phyloP scores from a whole-genome alignment of 2,797 vertebrate species.

The Fistularia commersonii region DNA sequence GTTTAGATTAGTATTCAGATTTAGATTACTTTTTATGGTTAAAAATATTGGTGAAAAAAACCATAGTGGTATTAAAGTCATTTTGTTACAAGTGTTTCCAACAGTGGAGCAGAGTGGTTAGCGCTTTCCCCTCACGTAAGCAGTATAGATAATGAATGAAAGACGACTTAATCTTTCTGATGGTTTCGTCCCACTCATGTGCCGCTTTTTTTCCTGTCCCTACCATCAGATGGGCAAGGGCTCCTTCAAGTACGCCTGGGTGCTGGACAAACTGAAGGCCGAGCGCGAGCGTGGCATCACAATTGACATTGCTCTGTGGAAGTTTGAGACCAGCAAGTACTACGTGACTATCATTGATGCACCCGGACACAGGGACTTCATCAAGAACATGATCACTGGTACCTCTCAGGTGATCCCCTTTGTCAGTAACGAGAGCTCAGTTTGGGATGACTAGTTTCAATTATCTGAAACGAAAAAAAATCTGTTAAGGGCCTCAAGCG shows the following conservation, averaged over 20 bases:
- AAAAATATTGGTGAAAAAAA: too few relatives aligned
- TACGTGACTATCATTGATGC: conserved; percentile 82
- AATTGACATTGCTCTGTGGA: conserved; percentile 83
- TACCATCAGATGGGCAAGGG: conserved; percentile 78
- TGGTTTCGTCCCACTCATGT: too few relatives aligned
- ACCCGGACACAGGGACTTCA: conserved; percentile 81
- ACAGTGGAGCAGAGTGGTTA: too few relatives aligned
- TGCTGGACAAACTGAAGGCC: conserved; percentile 81
- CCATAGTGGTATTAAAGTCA: too few relatives aligned
- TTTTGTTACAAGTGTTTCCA: too few relatives aligned
- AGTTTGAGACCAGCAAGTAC: conserved; percentile 78
- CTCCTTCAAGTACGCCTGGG: conserved; percentile 83
- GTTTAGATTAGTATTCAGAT: too few relatives aligned
- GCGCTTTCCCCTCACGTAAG: background rate
- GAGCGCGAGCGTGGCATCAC: conserved; percentile 82
- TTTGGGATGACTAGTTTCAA: too few relatives aligned
- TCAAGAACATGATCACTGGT: conserved; percentile 87
- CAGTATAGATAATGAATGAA: background rate
- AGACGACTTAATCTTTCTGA: background rate
- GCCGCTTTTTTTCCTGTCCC: background rate
- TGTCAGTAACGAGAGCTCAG: too few relatives aligned
- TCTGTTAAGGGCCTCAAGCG: too few relatives aligned
- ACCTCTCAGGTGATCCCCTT: conserved; percentile 75
- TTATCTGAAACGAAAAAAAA: too few relatives aligned
- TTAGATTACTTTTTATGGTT: too few relatives aligned